Conservation (phyloP, 2,888 invertebrate species). For the Agrochola lota region DNA sequence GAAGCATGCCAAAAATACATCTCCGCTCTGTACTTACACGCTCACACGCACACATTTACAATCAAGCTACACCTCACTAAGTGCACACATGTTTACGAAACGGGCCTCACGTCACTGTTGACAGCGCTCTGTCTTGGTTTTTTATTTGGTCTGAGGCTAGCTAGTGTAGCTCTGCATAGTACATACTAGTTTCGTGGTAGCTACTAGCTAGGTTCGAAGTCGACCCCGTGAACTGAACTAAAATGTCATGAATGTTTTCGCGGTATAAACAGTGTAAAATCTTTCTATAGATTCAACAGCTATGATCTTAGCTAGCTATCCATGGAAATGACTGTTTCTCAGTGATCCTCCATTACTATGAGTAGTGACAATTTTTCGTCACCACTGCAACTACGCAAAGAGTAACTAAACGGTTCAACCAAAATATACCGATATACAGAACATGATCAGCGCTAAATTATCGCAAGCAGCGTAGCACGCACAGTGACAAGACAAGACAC, state of each 20-base stretch:
- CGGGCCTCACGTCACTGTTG: too few relatives aligned
- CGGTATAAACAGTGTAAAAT: background rate
- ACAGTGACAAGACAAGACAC: slow-evolving; percentile 10
- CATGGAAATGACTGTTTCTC: background rate
- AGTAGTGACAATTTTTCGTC: background rate
- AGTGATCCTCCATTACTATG: background rate
- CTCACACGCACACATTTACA: too few relatives aligned
- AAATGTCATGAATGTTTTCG: too few relatives aligned
- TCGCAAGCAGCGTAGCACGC: slow-evolving; percentile 1
- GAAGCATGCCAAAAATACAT: too few relatives aligned
- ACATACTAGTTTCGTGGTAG: background rate
- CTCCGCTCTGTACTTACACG: too few relatives aligned
- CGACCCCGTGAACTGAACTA: background rate
- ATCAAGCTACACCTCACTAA: too few relatives aligned
- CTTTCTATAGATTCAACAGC: background rate
- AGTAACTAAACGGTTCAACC: background rate
- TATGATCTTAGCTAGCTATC: background rate
- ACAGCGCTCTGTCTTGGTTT: too few relatives aligned
- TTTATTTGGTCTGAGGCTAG: too few relatives aligned
- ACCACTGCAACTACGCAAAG: too few relatives aligned
- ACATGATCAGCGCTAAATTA: slow-evolving; percentile 2
- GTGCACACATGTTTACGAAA: too few relatives aligned
- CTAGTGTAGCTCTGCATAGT: too few relatives aligned
- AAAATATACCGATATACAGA: background rate
- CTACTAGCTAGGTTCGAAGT: background rate